phyloP scores from a whole-genome alignment of 1,140 invertebrate genomes.

The Drosophila tristis region DNA sequence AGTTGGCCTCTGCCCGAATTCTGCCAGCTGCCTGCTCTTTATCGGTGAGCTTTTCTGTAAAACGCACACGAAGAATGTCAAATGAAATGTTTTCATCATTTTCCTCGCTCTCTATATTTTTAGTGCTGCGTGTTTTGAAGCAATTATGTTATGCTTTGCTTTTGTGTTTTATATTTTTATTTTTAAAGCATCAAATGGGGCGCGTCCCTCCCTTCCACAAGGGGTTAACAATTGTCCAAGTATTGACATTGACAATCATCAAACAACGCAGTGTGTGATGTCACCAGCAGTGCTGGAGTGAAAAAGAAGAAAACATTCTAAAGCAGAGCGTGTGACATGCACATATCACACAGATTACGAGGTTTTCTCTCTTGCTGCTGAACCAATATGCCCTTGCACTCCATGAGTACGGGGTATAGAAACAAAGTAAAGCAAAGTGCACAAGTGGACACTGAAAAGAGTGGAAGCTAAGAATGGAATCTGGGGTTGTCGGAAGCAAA shows the following conservation, averaged over 20 bases:
- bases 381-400: too few species aligned
- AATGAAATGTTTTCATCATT: constrained; percentile 37
- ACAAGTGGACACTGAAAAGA: constrained; percentile 31
- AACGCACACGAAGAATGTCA: constrained; percentile 46
- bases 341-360: constrained; percentile 29
- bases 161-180: neutral
- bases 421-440: constrained; percentile 7
- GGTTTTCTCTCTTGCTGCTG: neutral
- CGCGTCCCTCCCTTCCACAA: constrained; percentile 12
- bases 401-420: neutral
- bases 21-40: neutral
- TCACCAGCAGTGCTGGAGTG: constrained; percentile 2
- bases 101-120: constrained; percentile 19
- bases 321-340: constrained; percentile 26
- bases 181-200: constrained; percentile 20
- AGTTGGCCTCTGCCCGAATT: neutral
- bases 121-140: constrained; percentile 36
- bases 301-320: neutral
- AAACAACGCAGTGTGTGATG: constrained; percentile 16
- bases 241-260: constrained; percentile 45
- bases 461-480: constrained; percentile 16
- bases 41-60: constrained; percentile 26
- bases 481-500: constrained; percentile 5
- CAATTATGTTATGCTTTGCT: constrained; percentile 49
- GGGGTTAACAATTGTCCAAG: constrained; percentile 47